These are phyloP conservation scores for Pogoniulus pusillus DNA, from an alignment of 2,797 vertebrate genomes.

Conservation along the genomic window DNA sequence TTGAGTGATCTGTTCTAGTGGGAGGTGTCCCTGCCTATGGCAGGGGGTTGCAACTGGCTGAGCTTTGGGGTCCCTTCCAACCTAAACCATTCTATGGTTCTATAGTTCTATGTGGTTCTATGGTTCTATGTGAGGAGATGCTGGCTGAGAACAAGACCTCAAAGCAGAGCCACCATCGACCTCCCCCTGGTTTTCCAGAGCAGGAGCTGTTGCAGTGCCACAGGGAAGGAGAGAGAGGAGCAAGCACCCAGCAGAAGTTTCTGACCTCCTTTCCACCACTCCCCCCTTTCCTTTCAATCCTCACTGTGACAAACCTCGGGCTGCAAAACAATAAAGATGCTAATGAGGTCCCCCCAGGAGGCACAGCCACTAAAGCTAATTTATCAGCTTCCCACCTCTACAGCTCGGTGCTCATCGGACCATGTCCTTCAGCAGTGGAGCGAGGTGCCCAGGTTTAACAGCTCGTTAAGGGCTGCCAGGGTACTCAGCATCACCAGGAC, in stretches of 20 bases:
- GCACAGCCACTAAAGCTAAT: slow-evolving; percentile 26
- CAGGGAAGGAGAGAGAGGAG: background rate
- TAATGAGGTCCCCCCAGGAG: slow-evolving; percentile 48
- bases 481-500: background rate
- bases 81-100: too few species aligned
- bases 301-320: slow-evolving; percentile 63
- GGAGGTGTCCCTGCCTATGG: too few species aligned
- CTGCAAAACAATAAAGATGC: slow-evolving; percentile 77
- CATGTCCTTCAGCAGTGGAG: background rate
- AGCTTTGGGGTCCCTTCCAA: too few species aligned
- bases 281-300: background rate
- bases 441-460: background rate
- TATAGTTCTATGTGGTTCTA: too few species aligned
- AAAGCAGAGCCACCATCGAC: too few species aligned
- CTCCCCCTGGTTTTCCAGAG: rapidly evolving
- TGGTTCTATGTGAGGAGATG: too few species aligned
- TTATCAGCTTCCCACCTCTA: slow-evolving; percentile 59
- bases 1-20: too few species aligned
- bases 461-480: background rate
- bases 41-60: too few species aligned
- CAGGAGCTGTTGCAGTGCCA: background rate
- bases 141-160: background rate
- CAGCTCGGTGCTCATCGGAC: background rate
- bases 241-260: background rate
- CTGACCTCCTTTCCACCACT: background rate